Evolutionary conservation across 2,113 vertebrate species (phyloP).

Genomic region (Microtus pennsylvanicus): DNA sequence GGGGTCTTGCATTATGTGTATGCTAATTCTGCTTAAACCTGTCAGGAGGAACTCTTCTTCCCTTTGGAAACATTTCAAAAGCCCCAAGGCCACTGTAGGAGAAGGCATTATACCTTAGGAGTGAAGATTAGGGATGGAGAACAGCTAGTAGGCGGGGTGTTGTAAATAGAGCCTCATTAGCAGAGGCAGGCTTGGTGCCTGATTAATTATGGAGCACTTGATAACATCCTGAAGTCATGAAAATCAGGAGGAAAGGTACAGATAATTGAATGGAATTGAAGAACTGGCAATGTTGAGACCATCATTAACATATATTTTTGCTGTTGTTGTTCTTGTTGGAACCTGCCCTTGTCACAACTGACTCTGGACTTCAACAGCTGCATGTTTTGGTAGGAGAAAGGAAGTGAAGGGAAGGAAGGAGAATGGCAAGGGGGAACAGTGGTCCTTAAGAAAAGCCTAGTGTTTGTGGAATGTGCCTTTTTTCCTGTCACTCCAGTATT

Average conservation of each 20-base stretch:
- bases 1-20: conserved; percentile 80
- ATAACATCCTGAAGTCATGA: conserved; percentile 85
- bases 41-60: conserved; percentile 78
- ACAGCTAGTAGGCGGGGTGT: conserved; percentile 64
- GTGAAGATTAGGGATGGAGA: conserved; percentile 49
- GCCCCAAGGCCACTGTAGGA: conserved; percentile 76
- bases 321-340: conserved; percentile 72
- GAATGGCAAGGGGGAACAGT: rapidly evolving
- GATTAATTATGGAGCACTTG: conserved; percentile 89
- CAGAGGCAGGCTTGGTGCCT: conserved; percentile 80
- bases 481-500: not conserved
- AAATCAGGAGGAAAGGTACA: conserved; percentile 83
- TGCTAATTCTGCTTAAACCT: conserved; percentile 83
- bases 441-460: not conserved
- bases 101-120: conserved; percentile 56
- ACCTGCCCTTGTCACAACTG: conserved; percentile 11
- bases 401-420: not conserved
- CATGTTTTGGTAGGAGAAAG: conserved; percentile 44
- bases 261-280: conserved; percentile 81
- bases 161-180: conserved; percentile 86
- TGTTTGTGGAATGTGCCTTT: not conserved
- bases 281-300: conserved; percentile 66
- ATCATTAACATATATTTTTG: conserved; percentile 50
- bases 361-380: conserved; percentile 60
- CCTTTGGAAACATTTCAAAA: conserved; percentile 83